Base-by-base conservation (phyloP, 2,113 vertebrate genomes). In the Forbesichthys agassizii region DNA sequence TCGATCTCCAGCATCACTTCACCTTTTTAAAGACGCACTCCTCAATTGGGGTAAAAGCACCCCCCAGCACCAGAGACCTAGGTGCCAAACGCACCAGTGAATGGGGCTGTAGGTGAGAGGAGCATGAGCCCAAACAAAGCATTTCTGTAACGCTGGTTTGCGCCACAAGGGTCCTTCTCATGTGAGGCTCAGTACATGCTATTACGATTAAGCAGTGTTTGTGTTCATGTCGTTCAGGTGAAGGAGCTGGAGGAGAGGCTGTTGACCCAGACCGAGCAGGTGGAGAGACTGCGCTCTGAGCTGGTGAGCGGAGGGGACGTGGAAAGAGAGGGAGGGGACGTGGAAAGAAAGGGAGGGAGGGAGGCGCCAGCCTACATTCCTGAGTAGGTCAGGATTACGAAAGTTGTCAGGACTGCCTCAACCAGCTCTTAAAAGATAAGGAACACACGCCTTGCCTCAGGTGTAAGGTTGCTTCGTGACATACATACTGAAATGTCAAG, bases 231-330 rank as follows among this genome's bases (percentile, higher is more conserved):
- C 49, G 7, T 47, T 5, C 90, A 98, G 96, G 94, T 96, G 84
- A 93, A 93, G 85, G 93, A 86, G 81, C 92, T 96, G 93, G 95
- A 96, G 91, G 89, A 88, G 60, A 94, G 95, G 85, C 90, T 96
- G 76, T 73, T 91, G 74, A 90, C 94, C 85, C 95, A 95, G 86
- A 92, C 91, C 0, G 93, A 94, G 92, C 95, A 97, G 93, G 93
- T 95, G 90, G 88, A 91, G 87, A 92, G 92, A 86, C 93, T 98
- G 66, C 93, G 88, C 79, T 95, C 94, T 0, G 94, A 94, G 76
- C 91, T 94, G 95, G 96, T 97, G 90, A 94, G 92, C 71, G n/a
- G 36, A 60, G 36, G 42, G 4, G 51, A 14, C 13, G 48, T 10
- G 12, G 1, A 14, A 52, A 42, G 42, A 16, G 46, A 8, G 51